Base-by-base conservation (phyloP, 2,797 vertebrate species). In the Borostomias antarcticus region DNA sequence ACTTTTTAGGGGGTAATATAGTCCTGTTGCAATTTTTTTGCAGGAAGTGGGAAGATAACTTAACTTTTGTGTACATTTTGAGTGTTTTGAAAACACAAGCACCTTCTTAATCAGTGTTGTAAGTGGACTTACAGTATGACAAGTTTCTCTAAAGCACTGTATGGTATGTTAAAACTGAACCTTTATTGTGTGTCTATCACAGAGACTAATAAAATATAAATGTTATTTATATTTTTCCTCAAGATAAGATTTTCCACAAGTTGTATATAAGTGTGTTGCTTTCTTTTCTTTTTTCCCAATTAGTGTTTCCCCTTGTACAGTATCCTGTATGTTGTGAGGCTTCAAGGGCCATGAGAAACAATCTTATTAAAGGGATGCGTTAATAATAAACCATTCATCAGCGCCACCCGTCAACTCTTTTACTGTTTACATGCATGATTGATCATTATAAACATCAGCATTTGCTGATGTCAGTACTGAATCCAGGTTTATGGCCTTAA, bases 171-270 rank as follows among this genome's bases (percentile, higher is more conserved):
- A 84, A 89, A 87, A 91, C 89, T 84, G 87, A 91, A 90, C 90
- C 89, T 92, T 91, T 93, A 92, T 91, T 92, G 83, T 93, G 92
- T 91, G 92, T 88, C 86, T 92, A 92, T 91, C 86, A 91, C 92
- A 93, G 89, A 85, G 32, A 92, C 91, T 84, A 88, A 86, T 68
- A 72, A 70, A 50, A 62, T 68, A 62, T 68, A 61, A 51, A 77
- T 91, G 89, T 87, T 93, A 92, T 92, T 93, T 94, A 92, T 94
- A 93, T 93, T 93, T 93, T 93, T 91, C 73, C 62, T 93, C 90
- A 92, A 82, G 88, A 64, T 48, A 70, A 74, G 81, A 91, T 92
- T 91, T 91, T 89, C 89, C 88, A 89, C 88, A 85, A 87, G 85
- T 92, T 91, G 92, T 92, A 92, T 92, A 94, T 92, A 92, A 92